Conservation (phyloP, 2,888 invertebrate species). For the Conops quadrifasciatus region DNA sequence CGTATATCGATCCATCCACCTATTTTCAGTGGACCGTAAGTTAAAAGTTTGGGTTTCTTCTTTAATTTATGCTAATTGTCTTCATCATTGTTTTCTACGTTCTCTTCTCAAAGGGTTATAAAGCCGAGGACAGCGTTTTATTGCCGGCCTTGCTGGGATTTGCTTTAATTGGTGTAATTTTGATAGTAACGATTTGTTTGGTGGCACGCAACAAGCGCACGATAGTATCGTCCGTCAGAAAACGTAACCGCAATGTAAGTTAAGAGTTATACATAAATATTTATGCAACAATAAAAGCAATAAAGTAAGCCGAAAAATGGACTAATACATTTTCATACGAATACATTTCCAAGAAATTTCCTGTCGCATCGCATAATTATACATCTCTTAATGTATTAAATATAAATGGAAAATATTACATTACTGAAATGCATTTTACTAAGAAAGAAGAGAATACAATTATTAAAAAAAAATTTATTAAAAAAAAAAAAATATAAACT, state of each 20-base stretch:
- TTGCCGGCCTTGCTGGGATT: conserved; percentile 67
- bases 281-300: neutral
- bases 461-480: too few relatives aligned
- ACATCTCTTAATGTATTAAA: too few relatives aligned
- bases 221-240: conserved; percentile 61
- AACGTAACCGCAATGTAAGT: conserved; percentile 64
- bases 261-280: conserved; percentile 41
- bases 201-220: conserved; percentile 66
- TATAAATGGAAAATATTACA: too few relatives aligned
- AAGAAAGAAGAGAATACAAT: too few relatives aligned
- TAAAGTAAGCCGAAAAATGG: too few relatives aligned
- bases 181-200: conserved; percentile 67
- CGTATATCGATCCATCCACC: conserved; percentile 72
- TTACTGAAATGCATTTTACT: too few relatives aligned
- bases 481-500: too few relatives aligned
- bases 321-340: too few relatives aligned
- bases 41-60: conserved; percentile 42
- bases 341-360: too few relatives aligned
- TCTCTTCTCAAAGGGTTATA: conserved; percentile 67
- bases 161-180: conserved; percentile 68
- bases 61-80: conserved; percentile 23
- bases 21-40: conserved; percentile 76
- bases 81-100: conserved; percentile 15
- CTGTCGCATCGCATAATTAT: too few relatives aligned
- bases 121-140: conserved; percentile 70